Evolutionary conservation across 2,797 vertebrate genomes (phyloP).

Genomic region (Scyliorhinus canicula): DNA sequence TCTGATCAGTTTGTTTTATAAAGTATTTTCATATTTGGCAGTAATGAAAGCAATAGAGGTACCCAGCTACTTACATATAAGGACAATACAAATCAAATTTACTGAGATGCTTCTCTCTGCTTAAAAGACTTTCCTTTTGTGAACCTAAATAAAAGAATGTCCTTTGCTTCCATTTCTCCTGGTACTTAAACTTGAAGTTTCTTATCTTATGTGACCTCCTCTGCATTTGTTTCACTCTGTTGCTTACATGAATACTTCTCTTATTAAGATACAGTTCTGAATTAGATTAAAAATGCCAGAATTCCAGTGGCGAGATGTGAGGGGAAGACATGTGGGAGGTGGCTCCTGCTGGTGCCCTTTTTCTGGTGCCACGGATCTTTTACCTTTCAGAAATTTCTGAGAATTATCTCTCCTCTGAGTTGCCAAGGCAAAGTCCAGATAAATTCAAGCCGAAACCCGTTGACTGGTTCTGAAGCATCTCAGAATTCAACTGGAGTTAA

Average conservation of each 20-base stretch:
- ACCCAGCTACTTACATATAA: background rate
- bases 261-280: background rate
- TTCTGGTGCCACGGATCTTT: too few species aligned
- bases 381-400: too few species aligned
- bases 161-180: background rate
- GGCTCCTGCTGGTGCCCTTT: too few species aligned
- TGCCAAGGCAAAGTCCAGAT: too few species aligned
- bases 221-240: background rate
- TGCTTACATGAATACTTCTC: background rate
- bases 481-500: too few species aligned
- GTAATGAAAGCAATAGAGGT: background rate
- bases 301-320: too few species aligned
- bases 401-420: too few species aligned
- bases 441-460: too few species aligned
- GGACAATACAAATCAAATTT: background rate
- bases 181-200: background rate
- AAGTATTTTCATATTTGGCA: background rate
- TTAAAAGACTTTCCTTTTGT: background rate
- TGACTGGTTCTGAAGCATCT: too few species aligned
- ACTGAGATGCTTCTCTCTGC: background rate
- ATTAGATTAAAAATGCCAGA: background rate
- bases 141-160: too few species aligned
- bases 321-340: too few species aligned
- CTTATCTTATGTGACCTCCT: background rate
- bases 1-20: background rate